A percentile compares a stretch with the other conserved stretches of the same genome.
phyloP scores from a whole-genome alignment of 2,888 invertebrate genomes.

The Coelopa pilipes region DNA sequence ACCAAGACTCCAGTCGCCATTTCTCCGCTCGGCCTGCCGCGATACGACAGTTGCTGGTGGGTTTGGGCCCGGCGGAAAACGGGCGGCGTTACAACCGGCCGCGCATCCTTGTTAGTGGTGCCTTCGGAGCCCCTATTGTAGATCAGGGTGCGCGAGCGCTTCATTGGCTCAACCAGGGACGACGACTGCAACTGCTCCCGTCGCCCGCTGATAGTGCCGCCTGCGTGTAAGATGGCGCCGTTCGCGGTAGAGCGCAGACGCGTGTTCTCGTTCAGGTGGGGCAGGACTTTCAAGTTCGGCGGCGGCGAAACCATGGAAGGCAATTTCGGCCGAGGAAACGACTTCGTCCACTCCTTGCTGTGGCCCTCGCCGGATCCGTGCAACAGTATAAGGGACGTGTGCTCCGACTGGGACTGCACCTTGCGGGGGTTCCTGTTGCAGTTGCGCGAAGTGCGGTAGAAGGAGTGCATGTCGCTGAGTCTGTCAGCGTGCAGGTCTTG shows the following conservation, averaged over 20 bases:
- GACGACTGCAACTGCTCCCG: constrained; percentile 52
- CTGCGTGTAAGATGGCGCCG: constrained; percentile 83
- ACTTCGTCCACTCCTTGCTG: constrained; percentile 5
- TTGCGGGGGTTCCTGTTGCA: too few relatives aligned
- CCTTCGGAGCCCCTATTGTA: constrained; percentile 37
- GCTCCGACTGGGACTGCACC: not conserved
- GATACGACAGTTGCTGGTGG: constrained; percentile 42
- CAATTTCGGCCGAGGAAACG: constrained; percentile 5
- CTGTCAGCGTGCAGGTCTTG: constrained; percentile 52
- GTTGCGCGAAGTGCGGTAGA: constrained; percentile 42
- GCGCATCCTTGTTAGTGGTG: not conserved
- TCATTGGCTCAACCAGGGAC: constrained; percentile 36
- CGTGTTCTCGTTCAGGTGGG: constrained; percentile 72
- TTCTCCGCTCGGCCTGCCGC: not conserved
- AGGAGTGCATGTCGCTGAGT: constrained; percentile 48
- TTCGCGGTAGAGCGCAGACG: constrained; percentile 82
- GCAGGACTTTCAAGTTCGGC: constrained; percentile 72
- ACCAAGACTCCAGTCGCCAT: too few relatives aligned
- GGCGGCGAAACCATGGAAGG: not conserved
- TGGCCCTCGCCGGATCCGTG: not conserved
- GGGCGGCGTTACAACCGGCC: constrained; percentile 1
- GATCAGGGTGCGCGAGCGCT: constrained; percentile 53
- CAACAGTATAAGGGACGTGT: not conserved
- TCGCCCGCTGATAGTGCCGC: constrained; percentile 84
- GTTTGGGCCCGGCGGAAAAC: constrained; percentile 52